A percentile compares a stretch with the other conserved stretches of the same genome.
Conservation (phyloP, 2,113 vertebrate genomes). For the Indicator maculatus region DNA sequence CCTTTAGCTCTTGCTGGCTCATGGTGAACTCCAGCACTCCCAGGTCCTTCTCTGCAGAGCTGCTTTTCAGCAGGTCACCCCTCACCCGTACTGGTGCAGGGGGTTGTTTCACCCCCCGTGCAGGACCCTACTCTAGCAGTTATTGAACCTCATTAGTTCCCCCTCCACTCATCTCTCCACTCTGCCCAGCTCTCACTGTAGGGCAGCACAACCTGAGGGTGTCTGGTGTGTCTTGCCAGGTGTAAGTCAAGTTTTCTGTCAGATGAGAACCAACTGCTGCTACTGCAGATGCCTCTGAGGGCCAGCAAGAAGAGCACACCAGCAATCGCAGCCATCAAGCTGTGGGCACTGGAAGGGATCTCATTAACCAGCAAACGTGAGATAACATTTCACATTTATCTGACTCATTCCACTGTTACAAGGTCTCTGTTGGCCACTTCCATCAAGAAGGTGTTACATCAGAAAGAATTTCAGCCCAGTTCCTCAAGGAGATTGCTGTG, state of each 20-base stretch:
- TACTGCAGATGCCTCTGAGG: neutral
- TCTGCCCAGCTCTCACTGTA: too few relatives aligned
- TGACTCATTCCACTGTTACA: neutral
- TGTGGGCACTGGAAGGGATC: neutral
- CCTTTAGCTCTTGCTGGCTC: too few relatives aligned
- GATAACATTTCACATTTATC: neutral
- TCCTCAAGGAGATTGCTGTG: neutral
- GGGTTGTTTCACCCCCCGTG: too few relatives aligned
- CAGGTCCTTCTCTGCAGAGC: too few relatives aligned
- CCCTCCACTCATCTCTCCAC: too few relatives aligned
- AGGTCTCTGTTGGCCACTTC: neutral
- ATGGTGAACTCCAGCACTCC: too few relatives aligned
- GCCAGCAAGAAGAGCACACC: neutral
- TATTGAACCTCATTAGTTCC: too few relatives aligned
- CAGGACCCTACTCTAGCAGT: too few relatives aligned
- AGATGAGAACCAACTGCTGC: neutral
- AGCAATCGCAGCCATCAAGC: rapidly evolving
- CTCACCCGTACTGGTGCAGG: too few relatives aligned
- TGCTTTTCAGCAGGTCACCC: too few relatives aligned
- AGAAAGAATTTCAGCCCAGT: neutral
- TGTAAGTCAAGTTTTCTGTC: neutral
- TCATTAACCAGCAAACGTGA: neutral
- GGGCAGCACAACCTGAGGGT: neutral
- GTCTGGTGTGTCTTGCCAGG: neutral
- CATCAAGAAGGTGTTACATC: rapidly evolving